Percentiles rank a stretch among this genome's conserved stretches.
Conservation (phyloP, 2,113 vertebrate species). For the Fulica atra region DNA sequence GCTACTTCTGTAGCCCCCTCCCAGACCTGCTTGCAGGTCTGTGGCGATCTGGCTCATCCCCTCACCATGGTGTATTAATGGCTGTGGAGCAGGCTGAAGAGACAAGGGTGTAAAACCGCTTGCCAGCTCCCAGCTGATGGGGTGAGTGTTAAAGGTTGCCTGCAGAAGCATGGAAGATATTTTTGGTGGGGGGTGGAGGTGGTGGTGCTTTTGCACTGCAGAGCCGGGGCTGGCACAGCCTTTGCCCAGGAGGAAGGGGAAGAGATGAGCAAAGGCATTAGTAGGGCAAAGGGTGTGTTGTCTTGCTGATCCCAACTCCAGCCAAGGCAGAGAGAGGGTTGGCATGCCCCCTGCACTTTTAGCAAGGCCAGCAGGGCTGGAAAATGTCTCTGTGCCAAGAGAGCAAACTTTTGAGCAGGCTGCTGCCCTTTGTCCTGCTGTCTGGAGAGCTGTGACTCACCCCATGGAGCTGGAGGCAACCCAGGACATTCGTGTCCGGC, state of each 20-base stretch:
- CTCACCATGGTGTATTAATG: rapidly evolving
- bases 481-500: not conserved
- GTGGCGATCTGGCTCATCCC: not conserved
- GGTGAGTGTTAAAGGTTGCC: not conserved
- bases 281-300: not conserved
- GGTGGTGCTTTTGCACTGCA: not conserved
- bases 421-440: slow-evolving; percentile 47
- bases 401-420: not conserved
- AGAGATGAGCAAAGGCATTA: not conserved
- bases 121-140: not conserved
- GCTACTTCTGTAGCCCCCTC: not conserved
- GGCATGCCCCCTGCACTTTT: not conserved
- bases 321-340: not conserved
- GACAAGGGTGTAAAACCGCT: not conserved
- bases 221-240: not conserved
- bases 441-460: not conserved
- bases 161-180: not conserved
- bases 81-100: not conserved
- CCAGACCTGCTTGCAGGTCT: not conserved
- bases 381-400: not conserved
- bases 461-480: not conserved
- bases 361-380: not conserved
- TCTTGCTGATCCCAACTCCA: not conserved
- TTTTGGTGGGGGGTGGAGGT: not conserved
- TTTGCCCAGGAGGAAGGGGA: not conserved